Conservation (phyloP, 2,113 vertebrate species). For the Nothobranchius furzeri region DNA sequence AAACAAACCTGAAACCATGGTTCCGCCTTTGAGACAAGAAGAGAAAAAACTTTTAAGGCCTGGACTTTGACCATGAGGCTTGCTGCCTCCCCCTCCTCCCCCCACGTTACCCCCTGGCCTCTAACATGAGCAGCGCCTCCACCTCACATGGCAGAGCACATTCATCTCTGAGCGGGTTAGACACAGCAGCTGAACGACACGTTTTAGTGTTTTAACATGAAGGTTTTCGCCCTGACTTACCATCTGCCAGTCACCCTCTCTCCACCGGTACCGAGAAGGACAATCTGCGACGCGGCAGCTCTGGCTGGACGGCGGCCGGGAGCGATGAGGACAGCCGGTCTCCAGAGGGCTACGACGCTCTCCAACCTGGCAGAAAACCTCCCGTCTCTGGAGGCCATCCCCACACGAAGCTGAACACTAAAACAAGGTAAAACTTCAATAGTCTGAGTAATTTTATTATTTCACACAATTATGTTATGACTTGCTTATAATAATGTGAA, state of each 20-base stretch:
- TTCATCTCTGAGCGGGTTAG: not conserved
- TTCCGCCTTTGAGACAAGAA: not conserved
- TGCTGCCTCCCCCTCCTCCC: constrained; percentile 14
- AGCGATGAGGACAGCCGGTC: constrained; percentile 74
- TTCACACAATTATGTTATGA: no score
- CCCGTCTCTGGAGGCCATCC: constrained; percentile 81
- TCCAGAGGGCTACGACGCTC: constrained; percentile 69
- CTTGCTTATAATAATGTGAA: no score
- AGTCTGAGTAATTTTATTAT: no score
- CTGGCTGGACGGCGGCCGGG: constrained; percentile 78
- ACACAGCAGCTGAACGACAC: not conserved
- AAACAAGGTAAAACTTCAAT: constrained; percentile 56
- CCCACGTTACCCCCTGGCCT: constrained; percentile 28
- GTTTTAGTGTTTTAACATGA: not conserved
- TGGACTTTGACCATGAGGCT: constrained; percentile 58
- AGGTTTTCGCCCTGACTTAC: constrained; percentile 74
- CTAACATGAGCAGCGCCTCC: constrained; percentile 15
- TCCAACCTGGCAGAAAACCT: constrained; percentile 82
- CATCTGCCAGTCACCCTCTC: constrained; percentile 84
- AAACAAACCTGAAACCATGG: no score
- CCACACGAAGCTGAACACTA: constrained; percentile 92
- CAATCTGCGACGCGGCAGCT: constrained; percentile 82
- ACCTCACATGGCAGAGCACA: constrained; percentile 23
- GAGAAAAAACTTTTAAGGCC: not conserved
- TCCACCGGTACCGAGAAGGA: constrained; percentile 82